phyloP scores from a whole-genome alignment of 2,888 invertebrate species.

The Augochlorella aurata region DNA sequence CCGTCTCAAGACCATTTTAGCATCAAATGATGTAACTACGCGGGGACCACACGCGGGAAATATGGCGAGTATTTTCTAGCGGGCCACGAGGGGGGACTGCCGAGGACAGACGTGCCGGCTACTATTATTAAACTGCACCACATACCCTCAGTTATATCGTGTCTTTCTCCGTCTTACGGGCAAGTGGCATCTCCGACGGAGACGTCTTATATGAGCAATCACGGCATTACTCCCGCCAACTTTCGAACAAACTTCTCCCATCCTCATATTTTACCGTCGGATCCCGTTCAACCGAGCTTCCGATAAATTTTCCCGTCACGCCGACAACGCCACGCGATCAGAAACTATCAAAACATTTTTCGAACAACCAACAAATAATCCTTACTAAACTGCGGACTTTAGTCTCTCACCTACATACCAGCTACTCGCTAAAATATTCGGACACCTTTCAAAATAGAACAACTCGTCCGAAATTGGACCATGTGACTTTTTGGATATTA shows the following conservation, averaged over 20 bases:
- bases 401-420: neutral
- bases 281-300: neutral
- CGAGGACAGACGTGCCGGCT: slow-evolving; percentile 54
- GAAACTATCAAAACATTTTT: neutral
- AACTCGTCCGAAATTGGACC: neutral
- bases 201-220: slow-evolving; percentile 35
- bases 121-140: slow-evolving; percentile 68
- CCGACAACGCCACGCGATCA: neutral
- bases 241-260: slow-evolving; percentile 29
- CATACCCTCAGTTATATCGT: slow-evolving; percentile 22
- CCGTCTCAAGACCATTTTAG: slow-evolving; percentile 68
- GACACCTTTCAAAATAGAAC: neutral
- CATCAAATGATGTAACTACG: slow-evolving; percentile 69
- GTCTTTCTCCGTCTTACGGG: slow-evolving; percentile 33
- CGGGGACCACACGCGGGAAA: slow-evolving; percentile 67
- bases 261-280: slow-evolving; percentile 8
- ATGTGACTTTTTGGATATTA: no score
- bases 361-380: neutral
- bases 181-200: slow-evolving; percentile 45
- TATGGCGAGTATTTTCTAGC: slow-evolving; percentile 65
- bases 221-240: slow-evolving; percentile 32
- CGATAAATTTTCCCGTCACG: neutral
- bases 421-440: neutral
- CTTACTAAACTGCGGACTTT: neutral
- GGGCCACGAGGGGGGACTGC: slow-evolving; percentile 46